phyloP scores from a whole-genome alignment of 2,888 invertebrate species.

The Argyresthia goedartella region DNA sequence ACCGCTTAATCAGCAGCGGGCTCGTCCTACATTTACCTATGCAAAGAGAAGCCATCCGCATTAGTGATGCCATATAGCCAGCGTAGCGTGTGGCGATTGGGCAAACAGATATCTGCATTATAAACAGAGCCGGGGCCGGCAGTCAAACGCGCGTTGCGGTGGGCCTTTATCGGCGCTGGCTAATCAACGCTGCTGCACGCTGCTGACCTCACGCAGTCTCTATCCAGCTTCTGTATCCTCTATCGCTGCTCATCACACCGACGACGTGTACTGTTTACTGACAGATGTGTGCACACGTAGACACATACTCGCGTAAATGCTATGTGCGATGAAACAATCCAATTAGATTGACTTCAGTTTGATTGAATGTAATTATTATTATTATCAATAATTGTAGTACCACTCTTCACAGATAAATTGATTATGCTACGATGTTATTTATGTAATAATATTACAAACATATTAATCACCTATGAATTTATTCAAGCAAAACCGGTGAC shows the following conservation, averaged over 20 bases:
- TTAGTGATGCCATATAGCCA: constrained; percentile 72
- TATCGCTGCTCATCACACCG: constrained; percentile 15
- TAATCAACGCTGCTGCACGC: constrained; percentile 53
- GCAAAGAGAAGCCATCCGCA: constrained; percentile 69
- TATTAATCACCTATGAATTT: too few relatives aligned
- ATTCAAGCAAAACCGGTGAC: too few relatives aligned
- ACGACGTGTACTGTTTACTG: neutral
- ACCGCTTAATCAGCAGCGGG: constrained; percentile 67
- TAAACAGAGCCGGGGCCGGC: constrained; percentile 67
- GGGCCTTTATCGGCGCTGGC: constrained; percentile 64
- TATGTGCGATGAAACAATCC: too few relatives aligned
- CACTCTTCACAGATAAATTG: too few relatives aligned
- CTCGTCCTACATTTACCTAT: constrained; percentile 71
- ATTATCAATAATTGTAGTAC: neutral
- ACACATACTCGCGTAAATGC: too few relatives aligned
- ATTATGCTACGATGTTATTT: too few relatives aligned
- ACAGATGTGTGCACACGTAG: too few relatives aligned
- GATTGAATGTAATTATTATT: neutral
- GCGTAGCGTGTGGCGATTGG: constrained; percentile 69
- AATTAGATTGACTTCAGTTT: too few relatives aligned
- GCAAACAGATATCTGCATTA: constrained; percentile 73
- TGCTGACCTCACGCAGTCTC: constrained; percentile 55
- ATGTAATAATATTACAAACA: too few relatives aligned
- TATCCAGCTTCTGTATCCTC: constrained; percentile 48
- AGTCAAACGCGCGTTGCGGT: constrained; percentile 64